Evolutionary conservation across 2,113 vertebrate genomes (phyloP).

Genomic region (Hepsetus odoe): DNA sequence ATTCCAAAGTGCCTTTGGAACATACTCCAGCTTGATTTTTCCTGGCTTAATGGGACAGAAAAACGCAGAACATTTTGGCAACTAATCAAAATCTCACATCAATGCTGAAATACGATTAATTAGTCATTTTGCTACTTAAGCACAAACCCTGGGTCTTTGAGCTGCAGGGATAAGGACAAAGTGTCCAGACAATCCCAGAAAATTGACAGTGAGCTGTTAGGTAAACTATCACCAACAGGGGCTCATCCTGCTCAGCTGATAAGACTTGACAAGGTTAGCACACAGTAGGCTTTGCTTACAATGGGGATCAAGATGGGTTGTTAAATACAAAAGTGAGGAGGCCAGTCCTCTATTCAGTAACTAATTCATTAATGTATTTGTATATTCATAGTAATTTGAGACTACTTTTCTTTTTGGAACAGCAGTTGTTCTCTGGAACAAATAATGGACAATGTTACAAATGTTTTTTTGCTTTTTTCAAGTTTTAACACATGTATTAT

Average conservation of each 20-base stretch:
- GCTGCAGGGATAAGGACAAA: neutral
- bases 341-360: neutral
- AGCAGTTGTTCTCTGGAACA: no score
- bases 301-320: neutral
- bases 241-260: conserved; percentile 59
- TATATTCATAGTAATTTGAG: neutral
- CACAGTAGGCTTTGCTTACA: neutral
- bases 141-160: neutral
- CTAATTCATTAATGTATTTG: neutral
- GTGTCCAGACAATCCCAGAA: neutral
- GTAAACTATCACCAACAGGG: conserved; percentile 39
- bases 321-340: neutral
- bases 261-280: conserved; percentile 69
- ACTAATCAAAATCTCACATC: neutral
- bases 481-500: no score
- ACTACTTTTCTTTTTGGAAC: no score
- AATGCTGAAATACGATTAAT: neutral
- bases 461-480: no score
- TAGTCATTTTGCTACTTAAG: neutral
- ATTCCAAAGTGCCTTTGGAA: neutral
- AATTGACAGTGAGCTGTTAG: neutral
- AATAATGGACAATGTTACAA: no score
- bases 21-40: neutral
- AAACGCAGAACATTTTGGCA: neutral
- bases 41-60: neutral